Conservation (phyloP, 2,113 vertebrate species). For the Gymnobelideus leadbeateri region DNA sequence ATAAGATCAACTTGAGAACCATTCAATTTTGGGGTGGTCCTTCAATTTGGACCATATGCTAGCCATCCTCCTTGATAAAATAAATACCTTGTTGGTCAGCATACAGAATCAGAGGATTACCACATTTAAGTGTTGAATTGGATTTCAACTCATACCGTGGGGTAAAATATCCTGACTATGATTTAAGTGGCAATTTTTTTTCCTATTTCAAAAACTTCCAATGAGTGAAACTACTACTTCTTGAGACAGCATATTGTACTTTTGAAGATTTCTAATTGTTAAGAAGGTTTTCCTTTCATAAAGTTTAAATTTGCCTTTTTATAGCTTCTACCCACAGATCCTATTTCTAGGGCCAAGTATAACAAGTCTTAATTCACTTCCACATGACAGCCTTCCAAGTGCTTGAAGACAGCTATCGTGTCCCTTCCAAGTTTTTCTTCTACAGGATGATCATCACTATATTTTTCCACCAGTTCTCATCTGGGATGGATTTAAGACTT, state of each 20-base stretch:
- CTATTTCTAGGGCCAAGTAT: background rate
- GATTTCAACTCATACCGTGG: background rate
- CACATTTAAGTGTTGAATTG: background rate
- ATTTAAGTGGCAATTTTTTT: background rate
- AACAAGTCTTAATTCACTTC: background rate
- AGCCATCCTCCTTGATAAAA: background rate
- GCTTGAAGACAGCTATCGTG: background rate
- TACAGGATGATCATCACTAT: background rate
- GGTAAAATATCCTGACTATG: background rate
- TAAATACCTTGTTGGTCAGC: background rate
- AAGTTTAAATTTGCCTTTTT: background rate
- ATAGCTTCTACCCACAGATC: background rate
- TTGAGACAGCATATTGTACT: background rate
- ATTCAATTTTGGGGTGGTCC: background rate
- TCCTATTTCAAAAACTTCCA: background rate
- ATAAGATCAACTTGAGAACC: background rate
- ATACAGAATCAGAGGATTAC: background rate
- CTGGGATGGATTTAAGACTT: background rate
- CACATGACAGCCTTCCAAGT: background rate
- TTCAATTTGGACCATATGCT: background rate
- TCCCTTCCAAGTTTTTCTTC: background rate
- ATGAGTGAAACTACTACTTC: background rate
- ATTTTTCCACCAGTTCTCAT: background rate
- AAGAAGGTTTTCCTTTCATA: background rate
- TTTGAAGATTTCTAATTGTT: background rate